Evolutionary conservation across 2,113 vertebrate genomes (phyloP), one percentile per base, ranked within the genome.

Genomic region (Misgurnus anguillicaudatus): DNA sequence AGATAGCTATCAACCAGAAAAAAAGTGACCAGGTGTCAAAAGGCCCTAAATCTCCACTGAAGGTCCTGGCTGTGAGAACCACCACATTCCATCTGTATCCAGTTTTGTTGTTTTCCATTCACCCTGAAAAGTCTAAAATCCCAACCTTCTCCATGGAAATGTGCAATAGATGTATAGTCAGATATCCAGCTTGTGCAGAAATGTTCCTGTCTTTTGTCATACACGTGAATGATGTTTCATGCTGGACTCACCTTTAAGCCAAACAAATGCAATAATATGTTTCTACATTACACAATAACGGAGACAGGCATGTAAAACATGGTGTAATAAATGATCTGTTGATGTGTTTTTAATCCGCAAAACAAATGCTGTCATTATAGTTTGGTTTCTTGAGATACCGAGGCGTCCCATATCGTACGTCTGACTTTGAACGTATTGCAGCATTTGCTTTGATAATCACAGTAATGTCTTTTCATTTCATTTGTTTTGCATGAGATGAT

Each of bases 51-150:
- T 31, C 24, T 31, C 24, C 24, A 31, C 24, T 9, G 4, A 86
- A 84, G 83, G 58, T 83, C 77, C 86, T 83, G 63, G 31, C 63
- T 80, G 80, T 84, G 85, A 76, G 84, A 90, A 91, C 85, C 45
- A 31, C 55, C 53, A 47, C 42, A 63, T 61, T 75, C 63, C 9
- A 71, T 72, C 61, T 67, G 21, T 19, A 72, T 60, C 42, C 51
- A 6, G 16, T 17, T n/a, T 17, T 55, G 51, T 14, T 55, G 51
- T 17, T 13, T 17, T 55, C 17, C 53, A 57, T 57, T 57, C 53
- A 19, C 6, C 17, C 1, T 14, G 13, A 51, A n/a, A 48, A 48
- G 47, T 17, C 51, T 17, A 17, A 57, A 57, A n/a, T 55, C 17
- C 53, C 53, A 55, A 57, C 17, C 5, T n/a, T 19, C 17, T 14